Base-by-base conservation (phyloP, 2,797 vertebrate genomes). In the Acropternis orthonyx region DNA sequence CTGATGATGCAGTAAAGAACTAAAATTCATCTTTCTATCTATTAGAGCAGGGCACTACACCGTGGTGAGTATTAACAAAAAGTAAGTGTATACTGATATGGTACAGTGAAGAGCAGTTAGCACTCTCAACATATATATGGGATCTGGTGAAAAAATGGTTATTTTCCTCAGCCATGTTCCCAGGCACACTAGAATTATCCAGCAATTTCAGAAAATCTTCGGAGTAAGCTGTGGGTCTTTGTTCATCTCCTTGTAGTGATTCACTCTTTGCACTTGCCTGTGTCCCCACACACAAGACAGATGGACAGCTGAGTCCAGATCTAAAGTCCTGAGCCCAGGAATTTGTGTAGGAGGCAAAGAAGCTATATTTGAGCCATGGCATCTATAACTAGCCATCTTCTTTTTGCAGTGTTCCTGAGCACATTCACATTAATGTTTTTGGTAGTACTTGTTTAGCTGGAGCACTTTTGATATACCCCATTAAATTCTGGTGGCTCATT, bases 161-260 rank as follows among this genome's bases (percentile, higher is more conserved):
- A 24, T 76, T 85, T 83, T 85, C 63, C 41, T 77, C 65, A 77
- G 22, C 22, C 24, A 49, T 1, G 0, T 82, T 84, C 2, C 1
- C 61, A 89, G 51, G 24, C 44, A 39, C 7, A 16, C 15, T 62
- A 39, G 55, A 72, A 49, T 34, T 55, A 72, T 10, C 27, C 10
- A 75, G 52, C 24, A 41, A 43, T 41, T 90, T 86, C 63, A 85
- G 62, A 89, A 94, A 92, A 55, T 59, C 28, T 77, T 66, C 43
- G 67, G 36, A 30, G 75, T 69, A 55, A 63, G 18, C 19, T 49
- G 10, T 72, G 44, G 13, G 23, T 43, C 41, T 86, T 81, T 55
- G 23, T 36, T 59, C 3, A 4, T 39, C 32, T 62, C 48, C 17
- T 62, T 84, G 6, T 26, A 84, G 32, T 3, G 2, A 58, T 78